A percentile compares a stretch with the other conserved stretches of the same genome.
These are phyloP conservation scores for Eclectus roratus DNA, from an alignment of 2,113 vertebrate genomes.

Conservation along the genomic window DNA sequence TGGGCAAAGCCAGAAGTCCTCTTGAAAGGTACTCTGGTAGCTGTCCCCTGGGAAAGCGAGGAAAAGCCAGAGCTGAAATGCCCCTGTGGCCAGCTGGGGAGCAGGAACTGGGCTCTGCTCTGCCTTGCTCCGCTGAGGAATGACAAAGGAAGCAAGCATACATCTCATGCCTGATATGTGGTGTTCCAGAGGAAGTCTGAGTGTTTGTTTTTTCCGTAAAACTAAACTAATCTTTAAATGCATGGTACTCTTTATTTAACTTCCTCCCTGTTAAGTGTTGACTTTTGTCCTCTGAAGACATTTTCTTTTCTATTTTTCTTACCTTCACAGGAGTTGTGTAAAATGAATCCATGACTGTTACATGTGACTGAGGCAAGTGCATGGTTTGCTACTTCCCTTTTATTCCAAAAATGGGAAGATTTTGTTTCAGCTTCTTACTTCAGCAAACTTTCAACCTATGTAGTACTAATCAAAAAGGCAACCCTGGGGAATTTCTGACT, in stretches of 20 bases:
- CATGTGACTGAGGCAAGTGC: neutral
- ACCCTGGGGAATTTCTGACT: neutral
- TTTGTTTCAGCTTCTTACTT: neutral
- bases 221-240: neutral
- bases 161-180: neutral
- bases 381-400: neutral
- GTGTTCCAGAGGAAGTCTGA: neutral
- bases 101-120: neutral
- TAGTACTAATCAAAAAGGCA: neutral
- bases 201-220: neutral
- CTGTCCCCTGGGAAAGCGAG: rapidly evolving
- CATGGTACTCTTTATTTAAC: neutral
- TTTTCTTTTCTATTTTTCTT: neutral
- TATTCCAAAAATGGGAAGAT: neutral
- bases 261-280: neutral
- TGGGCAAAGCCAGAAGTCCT: neutral
- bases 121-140: neutral
- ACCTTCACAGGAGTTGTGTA: neutral
- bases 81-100: neutral
- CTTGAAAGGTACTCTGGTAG: rapidly evolving
- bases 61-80: neutral
- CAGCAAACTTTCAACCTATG: neutral
- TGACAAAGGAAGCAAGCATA: neutral
- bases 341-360: neutral
- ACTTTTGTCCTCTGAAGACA: neutral